phyloP scores from a whole-genome alignment of 2,113 vertebrate species.

The Lathamus discolor region DNA sequence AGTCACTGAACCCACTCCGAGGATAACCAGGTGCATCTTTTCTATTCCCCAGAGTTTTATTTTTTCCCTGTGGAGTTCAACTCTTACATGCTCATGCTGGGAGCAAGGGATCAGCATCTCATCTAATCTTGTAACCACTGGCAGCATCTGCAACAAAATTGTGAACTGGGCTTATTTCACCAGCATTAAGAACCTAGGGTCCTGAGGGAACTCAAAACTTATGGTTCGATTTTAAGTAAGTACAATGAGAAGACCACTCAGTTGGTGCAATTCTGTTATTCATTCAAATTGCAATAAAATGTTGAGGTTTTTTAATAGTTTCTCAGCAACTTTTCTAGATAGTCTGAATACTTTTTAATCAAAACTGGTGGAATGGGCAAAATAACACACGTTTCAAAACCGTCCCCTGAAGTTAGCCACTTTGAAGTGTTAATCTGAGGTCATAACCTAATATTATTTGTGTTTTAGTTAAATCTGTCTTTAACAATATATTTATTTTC shows the following conservation, averaged over 20 bases:
- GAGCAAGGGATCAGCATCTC: not conserved
- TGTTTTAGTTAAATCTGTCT: not conserved
- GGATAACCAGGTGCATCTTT: not conserved
- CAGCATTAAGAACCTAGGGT: not conserved
- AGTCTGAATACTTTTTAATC: not conserved
- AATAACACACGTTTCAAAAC: not conserved
- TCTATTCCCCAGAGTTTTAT: not conserved
- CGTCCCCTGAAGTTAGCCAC: not conserved
- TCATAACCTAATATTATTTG: not conserved
- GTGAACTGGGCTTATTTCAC: not conserved
- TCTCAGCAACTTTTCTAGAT: not conserved
- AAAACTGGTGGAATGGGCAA: not conserved
- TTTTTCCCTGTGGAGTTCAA: not conserved
- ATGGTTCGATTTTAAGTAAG: not conserved
- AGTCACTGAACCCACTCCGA: not conserved
- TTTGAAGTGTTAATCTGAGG: not conserved
- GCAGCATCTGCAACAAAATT: not conserved
- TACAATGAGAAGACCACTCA: not conserved
- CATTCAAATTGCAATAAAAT: not conserved
- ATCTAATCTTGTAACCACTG: not conserved
- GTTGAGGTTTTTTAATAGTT: not conserved
- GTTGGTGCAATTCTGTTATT: not conserved
- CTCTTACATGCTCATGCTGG: not conserved
- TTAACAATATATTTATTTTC: not conserved
- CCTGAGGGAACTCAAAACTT: not conserved